Evolutionary conservation across 1,140 invertebrate species (phyloP).

Genomic region (Parapsyche elsis): DNA sequence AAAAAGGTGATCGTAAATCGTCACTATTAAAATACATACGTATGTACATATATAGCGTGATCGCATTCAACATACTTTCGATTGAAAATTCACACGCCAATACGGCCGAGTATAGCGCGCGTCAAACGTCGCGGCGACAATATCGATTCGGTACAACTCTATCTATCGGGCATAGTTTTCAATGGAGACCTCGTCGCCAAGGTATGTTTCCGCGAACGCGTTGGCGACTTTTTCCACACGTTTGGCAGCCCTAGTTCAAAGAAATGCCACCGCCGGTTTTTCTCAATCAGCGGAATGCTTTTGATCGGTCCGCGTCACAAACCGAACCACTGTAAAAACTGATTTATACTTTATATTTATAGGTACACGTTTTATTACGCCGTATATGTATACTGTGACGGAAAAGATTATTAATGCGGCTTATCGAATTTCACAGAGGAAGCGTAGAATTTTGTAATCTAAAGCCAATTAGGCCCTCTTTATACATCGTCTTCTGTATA

Average conservation of each 20-base stretch:
- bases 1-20: too few species aligned
- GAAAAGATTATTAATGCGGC: neutral
- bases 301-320: constrained; percentile 34
- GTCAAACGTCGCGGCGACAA: too few species aligned
- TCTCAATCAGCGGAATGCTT: constrained; percentile 35
- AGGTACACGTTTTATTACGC: neutral
- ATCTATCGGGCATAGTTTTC: too few species aligned
- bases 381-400: neutral
- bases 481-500: constrained; percentile 24
- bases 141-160: too few species aligned
- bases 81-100: too few species aligned
- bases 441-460: constrained; percentile 31
- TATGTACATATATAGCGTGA: too few species aligned
- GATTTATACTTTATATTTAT: too few species aligned
- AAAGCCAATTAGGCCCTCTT: constrained; percentile 35
- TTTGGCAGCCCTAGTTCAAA: constrained; percentile 31
- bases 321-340: constrained; percentile 23
- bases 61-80: too few species aligned
- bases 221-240: neutral
- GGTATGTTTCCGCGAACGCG: neutral
- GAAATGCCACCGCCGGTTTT: constrained; percentile 41
- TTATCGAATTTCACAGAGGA: constrained; percentile 28
- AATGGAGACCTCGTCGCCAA: neutral
- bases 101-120: too few species aligned
- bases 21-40: too few species aligned